phyloP scores from a whole-genome alignment of 2,888 invertebrate genomes.

The Frankliniella intonsa region DNA sequence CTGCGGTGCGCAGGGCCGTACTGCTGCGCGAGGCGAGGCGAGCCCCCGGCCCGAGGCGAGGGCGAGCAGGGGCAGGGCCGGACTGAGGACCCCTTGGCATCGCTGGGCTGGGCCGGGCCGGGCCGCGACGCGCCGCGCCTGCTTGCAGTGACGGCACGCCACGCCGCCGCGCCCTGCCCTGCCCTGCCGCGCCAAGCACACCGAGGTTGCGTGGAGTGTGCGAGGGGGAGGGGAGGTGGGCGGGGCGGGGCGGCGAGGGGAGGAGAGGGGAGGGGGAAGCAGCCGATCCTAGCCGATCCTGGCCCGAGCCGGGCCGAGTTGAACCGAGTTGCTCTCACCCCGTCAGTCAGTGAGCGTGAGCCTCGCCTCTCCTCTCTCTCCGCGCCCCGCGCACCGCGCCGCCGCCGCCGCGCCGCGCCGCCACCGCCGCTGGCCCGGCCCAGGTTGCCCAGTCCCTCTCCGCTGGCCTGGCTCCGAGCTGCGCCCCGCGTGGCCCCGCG shows the following conservation, averaged over 20 bases:
- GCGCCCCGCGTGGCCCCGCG: constrained; percentile 12
- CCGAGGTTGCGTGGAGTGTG: constrained; percentile 24
- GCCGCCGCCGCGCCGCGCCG: constrained; percentile 12
- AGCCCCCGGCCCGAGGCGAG: no score
- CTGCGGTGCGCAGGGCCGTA: no score
- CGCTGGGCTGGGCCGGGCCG: background rate
- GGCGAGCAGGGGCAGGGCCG: no score
- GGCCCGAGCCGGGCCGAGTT: constrained; percentile 23
- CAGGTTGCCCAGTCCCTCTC: background rate
- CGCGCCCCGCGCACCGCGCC: background rate
- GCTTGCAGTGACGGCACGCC: constrained; percentile 15
- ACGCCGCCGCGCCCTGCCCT: background rate
- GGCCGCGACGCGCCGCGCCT: background rate
- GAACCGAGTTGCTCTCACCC: constrained; percentile 31
- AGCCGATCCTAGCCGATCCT: constrained; percentile 25
- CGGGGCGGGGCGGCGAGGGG: background rate
- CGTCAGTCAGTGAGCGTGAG: constrained; percentile 30
- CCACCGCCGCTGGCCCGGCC: background rate
- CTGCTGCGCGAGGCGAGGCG: no score
- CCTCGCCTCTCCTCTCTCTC: constrained; percentile 34
- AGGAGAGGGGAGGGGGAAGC: background rate
- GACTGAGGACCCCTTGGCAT: no score
- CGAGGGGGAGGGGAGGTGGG: background rate
- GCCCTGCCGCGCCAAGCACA: background rate
- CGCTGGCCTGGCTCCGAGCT: background rate